A percentile compares a stretch with the other conserved stretches of the same genome.
phyloP scores from a whole-genome alignment of 1,140 invertebrate species.

The Ptiloglossa arizonensis region DNA sequence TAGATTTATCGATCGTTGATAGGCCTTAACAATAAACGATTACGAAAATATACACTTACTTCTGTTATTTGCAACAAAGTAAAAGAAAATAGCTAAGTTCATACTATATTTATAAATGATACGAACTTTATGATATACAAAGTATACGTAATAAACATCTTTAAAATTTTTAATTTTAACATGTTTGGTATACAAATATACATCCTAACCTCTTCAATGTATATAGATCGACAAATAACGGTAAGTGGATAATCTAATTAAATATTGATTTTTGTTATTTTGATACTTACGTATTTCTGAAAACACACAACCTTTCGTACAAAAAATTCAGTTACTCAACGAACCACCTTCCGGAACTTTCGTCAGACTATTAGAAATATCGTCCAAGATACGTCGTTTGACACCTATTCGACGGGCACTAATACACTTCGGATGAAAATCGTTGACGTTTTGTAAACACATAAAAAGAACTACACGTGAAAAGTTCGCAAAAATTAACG shows the following conservation, averaged over 20 bases:
- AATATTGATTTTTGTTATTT: conserved; percentile 13
- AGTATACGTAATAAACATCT: conserved; percentile 1
- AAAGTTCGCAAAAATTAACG: conserved; percentile 1
- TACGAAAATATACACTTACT: neutral
- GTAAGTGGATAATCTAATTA: neutral
- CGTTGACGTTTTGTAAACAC: neutral
- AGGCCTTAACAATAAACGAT: no score
- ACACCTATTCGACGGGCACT: neutral
- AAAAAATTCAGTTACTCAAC: conserved; percentile 48
- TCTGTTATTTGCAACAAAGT: neutral
- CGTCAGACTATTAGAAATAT: conserved; percentile 38
- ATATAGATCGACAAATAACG: neutral
- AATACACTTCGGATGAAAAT: neutral
- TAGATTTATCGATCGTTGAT: no score
- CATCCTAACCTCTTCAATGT: conserved; percentile 42
- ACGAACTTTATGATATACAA: neutral
- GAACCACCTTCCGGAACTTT: conserved; percentile 55
- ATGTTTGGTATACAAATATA: conserved; percentile 19
- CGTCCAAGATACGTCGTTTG: neutral
- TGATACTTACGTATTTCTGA: conserved; percentile 35
- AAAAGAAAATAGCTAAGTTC: neutral
- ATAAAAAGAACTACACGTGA: neutral
- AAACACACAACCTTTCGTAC: conserved; percentile 17
- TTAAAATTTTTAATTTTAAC: conserved; percentile 1
- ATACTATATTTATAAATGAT: neutral